These are phyloP conservation scores for Trichonephila inaurata DNA, from an alignment of 1,140 invertebrate species.

Conservation along the genomic window DNA sequence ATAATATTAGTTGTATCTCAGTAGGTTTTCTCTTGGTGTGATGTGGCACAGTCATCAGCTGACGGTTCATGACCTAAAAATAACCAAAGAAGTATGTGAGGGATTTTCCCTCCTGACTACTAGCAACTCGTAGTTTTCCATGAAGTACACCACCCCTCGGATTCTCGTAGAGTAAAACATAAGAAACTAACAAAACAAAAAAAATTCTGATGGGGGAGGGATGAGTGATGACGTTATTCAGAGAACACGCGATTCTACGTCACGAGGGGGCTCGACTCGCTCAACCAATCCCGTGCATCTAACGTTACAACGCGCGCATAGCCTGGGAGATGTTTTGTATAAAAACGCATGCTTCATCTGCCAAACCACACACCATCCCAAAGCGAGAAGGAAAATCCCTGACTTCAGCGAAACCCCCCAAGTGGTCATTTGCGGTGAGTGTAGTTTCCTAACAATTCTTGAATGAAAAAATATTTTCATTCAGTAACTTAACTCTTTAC, in stretches of 20 bases:
- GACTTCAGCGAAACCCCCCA: neutral
- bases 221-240: slow-evolving; percentile 34
- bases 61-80: neutral
- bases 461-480: neutral
- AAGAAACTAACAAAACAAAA: neutral
- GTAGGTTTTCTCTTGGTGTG: neutral
- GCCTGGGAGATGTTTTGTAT: neutral
- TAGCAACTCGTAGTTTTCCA: neutral
- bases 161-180: neutral
- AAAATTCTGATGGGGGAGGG: neutral
- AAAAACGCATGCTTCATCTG: neutral
- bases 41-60: neutral
- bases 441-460: neutral
- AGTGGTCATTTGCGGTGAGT: slow-evolving; percentile 16
- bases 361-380: slow-evolving; percentile 17
- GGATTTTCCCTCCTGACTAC: neutral
- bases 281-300: neutral
- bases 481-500: neutral
- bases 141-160: neutral
- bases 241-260: slow-evolving; percentile 68
- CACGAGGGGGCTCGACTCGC: slow-evolving; percentile 41
- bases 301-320: slow-evolving; percentile 56
- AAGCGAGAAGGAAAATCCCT: neutral
- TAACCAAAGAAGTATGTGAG: neutral
- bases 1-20: no score